Conservation (phyloP, 2,113 vertebrate species). For the Terrapene triunguis region DNA sequence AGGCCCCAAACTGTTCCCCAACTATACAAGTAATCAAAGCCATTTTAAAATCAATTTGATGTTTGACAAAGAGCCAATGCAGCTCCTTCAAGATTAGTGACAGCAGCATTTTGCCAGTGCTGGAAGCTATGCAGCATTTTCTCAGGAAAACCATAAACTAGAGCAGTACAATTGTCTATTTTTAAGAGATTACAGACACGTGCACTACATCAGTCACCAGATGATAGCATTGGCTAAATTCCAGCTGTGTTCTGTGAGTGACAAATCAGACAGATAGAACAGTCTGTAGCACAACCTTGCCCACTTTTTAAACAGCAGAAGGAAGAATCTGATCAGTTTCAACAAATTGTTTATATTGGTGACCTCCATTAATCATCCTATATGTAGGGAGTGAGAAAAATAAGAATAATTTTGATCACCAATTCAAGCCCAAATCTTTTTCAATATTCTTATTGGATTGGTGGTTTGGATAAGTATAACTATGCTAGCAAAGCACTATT, state of each 20-base stretch:
- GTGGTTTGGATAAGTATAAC: not conserved
- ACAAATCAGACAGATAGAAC: not conserved
- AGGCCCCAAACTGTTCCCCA: conserved; percentile 24
- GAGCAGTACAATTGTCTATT: not conserved
- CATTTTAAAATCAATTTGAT: conserved; percentile 67
- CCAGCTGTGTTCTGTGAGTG: not conserved
- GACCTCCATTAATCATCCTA: accelerated
- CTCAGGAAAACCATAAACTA: not conserved
- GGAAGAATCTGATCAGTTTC: not conserved
- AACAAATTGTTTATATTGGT: not conserved
- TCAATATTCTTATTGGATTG: not conserved
- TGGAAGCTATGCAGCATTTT: not conserved
- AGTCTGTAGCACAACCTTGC: not conserved
- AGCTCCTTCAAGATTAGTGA: conserved; percentile 28
- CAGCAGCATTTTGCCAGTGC: not conserved
- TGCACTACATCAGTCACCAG: not conserved
- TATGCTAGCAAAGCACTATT: accelerated
- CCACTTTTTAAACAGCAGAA: not conserved
- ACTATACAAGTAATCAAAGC: conserved; percentile 48
- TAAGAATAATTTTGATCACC: not conserved
- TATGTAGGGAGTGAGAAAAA: not conserved
- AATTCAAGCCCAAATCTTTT: not conserved
- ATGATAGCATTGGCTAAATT: conserved; percentile 32
- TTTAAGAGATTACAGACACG: not conserved
- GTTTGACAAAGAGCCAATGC: conserved; percentile 64